phyloP scores from a whole-genome alignment of 2,888 invertebrate species.

The Ceriagrion tenellum region DNA sequence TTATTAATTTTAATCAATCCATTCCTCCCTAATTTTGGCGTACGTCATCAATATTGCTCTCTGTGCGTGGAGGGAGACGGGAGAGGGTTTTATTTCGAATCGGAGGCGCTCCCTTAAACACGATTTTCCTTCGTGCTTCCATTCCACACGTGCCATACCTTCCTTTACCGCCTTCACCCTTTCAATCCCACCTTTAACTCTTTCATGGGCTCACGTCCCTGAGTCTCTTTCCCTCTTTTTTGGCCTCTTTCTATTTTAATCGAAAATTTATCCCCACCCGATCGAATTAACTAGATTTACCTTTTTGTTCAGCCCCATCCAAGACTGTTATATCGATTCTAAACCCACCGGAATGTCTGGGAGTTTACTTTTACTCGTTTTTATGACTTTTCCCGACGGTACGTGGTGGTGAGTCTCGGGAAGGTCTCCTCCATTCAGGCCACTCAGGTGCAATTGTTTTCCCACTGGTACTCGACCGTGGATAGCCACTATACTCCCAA shows the following conservation, averaged over 20 bases:
- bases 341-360: not conserved
- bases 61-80: not conserved
- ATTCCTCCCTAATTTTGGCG: not conserved
- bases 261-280: conserved; percentile 26
- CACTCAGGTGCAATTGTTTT: not conserved
- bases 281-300: conserved; percentile 29
- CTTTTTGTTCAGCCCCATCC: not conserved
- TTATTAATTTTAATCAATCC: not conserved
- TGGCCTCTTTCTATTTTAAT: not conserved
- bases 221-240: not conserved
- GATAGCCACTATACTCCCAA: not conserved
- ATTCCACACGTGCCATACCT: not conserved
- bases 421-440: not conserved
- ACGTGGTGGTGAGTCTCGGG: not conserved
- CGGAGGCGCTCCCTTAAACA: not conserved
- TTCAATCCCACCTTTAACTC: not conserved
- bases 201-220: conserved; percentile 22
- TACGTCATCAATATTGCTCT: not conserved
- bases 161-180: not conserved
- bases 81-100: not conserved
- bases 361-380: conserved; percentile 14
- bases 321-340: not conserved
- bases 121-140: not conserved
- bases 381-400: not conserved
- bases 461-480: not conserved